Conservation (phyloP, 2,888 invertebrate genomes). For the Encarsia formosa region DNA sequence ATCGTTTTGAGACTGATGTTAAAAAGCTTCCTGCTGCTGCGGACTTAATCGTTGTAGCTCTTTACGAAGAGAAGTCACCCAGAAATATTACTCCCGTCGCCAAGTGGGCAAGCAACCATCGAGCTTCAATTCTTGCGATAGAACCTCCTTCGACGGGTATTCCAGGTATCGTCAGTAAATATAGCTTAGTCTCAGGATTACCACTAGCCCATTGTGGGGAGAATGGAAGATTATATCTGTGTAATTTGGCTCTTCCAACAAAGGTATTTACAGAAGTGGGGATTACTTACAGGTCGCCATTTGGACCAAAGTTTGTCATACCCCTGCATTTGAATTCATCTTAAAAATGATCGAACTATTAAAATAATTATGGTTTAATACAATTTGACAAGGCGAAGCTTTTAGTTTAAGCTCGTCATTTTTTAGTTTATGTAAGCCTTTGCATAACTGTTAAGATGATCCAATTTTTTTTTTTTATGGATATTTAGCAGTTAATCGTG, state of each 20-base stretch:
- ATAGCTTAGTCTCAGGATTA: constrained; percentile 67
- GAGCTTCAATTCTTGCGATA: constrained; percentile 70
- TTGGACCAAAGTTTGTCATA: constrained; percentile 77
- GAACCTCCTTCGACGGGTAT: constrained; percentile 72
- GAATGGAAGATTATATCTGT: constrained; percentile 75
- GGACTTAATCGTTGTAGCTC: constrained; percentile 58
- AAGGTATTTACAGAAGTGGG: constrained; percentile 71
- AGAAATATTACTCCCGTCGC: constrained; percentile 55
- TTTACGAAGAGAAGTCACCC: constrained; percentile 53
- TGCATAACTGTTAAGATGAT: too few relatives aligned
- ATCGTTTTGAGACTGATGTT: constrained; percentile 56
- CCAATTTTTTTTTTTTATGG: too few relatives aligned
- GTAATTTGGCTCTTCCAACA: constrained; percentile 78
- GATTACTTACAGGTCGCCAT: constrained; percentile 73
- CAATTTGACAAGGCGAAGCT: too few relatives aligned
- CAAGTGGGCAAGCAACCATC: constrained; percentile 67
- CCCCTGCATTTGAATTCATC: constrained; percentile 59
- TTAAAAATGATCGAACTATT: constrained; percentile 34
- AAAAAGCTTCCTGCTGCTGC: constrained; percentile 52
- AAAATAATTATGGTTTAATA: too few relatives aligned
- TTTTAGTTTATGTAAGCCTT: too few relatives aligned
- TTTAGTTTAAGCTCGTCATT: too few relatives aligned
- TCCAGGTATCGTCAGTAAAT: constrained; percentile 61
- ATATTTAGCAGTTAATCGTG: too few relatives aligned
- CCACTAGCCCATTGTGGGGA: constrained; percentile 63